phyloP scores from a whole-genome alignment of 2,888 invertebrate species.

The Hyles lineata region DNA sequence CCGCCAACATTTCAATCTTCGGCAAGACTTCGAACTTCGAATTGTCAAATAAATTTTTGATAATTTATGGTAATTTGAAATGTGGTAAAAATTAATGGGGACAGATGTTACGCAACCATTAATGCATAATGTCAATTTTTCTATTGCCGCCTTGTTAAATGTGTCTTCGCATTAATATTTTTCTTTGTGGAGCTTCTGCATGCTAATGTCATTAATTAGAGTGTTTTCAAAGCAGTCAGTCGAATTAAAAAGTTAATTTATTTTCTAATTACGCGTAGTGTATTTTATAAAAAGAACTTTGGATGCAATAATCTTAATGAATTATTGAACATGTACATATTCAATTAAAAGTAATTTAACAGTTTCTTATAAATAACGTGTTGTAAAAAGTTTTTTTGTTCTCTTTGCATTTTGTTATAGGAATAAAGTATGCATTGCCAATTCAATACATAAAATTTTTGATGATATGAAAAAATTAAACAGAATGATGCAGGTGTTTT shows the following conservation, averaged over 20 bases:
- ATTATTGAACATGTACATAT: neutral
- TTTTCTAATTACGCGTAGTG: neutral
- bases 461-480: no score
- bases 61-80: constrained; percentile 26
- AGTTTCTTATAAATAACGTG: no score
- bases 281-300: neutral
- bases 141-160: constrained; percentile 11
- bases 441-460: no score
- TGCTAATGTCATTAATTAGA: neutral
- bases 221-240: neutral
- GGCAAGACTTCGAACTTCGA: constrained; percentile 11
- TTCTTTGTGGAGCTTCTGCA: neutral
- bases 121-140: constrained; percentile 7
- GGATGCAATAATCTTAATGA: neutral
- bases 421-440: no score
- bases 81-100: constrained; percentile 24
- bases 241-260: neutral
- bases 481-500: no score
- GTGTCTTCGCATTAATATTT: neutral
- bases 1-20: constrained; percentile 40
- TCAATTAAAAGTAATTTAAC: neutral
- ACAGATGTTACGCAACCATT: constrained; percentile 25
- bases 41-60: constrained; percentile 25
- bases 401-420: no score
- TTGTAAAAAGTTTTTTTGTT: no score